Conservation (phyloP, 2,797 vertebrate species). For the Furcifer pardalis region DNA sequence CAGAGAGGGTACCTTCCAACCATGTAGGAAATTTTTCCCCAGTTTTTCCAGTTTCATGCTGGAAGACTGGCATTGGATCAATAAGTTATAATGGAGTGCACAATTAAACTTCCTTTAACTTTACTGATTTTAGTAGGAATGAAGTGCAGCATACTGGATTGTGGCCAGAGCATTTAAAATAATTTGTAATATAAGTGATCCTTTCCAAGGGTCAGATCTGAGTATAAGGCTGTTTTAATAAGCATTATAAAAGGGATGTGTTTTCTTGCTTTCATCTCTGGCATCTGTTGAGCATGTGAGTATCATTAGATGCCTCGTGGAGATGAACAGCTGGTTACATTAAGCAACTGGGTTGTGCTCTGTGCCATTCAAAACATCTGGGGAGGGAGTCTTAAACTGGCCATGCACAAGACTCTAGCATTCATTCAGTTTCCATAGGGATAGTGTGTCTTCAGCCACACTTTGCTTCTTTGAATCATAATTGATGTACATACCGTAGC, state of each 20-base stretch:
- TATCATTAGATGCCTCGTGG: constrained; percentile 2
- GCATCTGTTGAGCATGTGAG: not conserved
- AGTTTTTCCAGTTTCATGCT: not conserved
- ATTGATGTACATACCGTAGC: constrained; percentile 57
- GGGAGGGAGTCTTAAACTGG: not conserved
- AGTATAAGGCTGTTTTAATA: not conserved
- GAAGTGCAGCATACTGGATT: not conserved
- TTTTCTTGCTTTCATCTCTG: constrained; percentile 19
- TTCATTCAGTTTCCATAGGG: constrained; percentile 42
- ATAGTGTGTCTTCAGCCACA: constrained; percentile 34
- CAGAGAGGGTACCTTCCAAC: not conserved
- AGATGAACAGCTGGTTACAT: not conserved
- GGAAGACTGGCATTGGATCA: not conserved
- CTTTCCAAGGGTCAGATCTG: not conserved
- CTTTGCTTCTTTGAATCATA: constrained; percentile 58
- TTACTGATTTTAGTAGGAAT: not conserved
- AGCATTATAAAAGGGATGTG: not conserved
- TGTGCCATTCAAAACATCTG: not conserved
- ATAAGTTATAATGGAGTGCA: not conserved
- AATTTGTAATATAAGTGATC: constrained; percentile 36
- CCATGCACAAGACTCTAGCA: not conserved
- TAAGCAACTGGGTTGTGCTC: not conserved
- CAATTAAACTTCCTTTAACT: not conserved
- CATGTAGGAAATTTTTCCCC: too few relatives aligned
- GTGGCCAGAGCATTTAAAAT: not conserved